Base-by-base conservation (phyloP, 2,113 vertebrate genomes). In the Poecilia latipinna region DNA sequence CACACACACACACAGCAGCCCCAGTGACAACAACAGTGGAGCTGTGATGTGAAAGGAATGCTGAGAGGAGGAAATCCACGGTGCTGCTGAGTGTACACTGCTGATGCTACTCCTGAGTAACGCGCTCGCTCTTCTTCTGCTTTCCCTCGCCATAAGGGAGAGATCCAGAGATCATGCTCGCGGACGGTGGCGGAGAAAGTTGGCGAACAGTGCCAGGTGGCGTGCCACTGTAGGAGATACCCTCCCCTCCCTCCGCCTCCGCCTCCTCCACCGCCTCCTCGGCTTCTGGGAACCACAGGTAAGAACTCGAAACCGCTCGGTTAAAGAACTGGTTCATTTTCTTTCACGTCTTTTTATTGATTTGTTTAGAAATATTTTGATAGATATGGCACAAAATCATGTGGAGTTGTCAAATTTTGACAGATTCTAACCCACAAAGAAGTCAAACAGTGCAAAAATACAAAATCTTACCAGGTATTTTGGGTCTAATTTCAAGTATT, bases 81-180 rank as follows among this genome's bases (percentile, higher is more conserved):
- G 74, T 61, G 72, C 68, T 72, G 80, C 87, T 77, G 77, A 83
- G 87, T 83, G 78, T 81, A 88, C 65, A 82, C 82, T 70, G 79
- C 88, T 80, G 77, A 79, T 88, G 84, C 79, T 68, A 75, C 79
- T 84, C 78, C 12, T 79, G 84, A 70, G 87, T 86, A 73, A 82
- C 87, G 72, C 72, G 57, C 72, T 82, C 88, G 67, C 78, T 88
- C 88, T 76, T 87, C 87, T 79, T 67, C 51, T 57, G 35, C 35
- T 42, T 10, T 69, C 76, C 65, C 83, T 89, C 90, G 94, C 89
- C 93, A 96, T 85, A 94, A 95, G 82, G 96, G 94, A 76, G 97
- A 99, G 88, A 95, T 96, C 86, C 97, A 98, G 95, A 97, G 95
- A 93, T 96, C 96, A 94, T 98, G 97, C 89, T 95, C 95, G 87